Evolutionary conservation across 2,888 invertebrate species (phyloP), one percentile per base, ranked within the genome.

Genomic region (Teleiodes luculella): DNA sequence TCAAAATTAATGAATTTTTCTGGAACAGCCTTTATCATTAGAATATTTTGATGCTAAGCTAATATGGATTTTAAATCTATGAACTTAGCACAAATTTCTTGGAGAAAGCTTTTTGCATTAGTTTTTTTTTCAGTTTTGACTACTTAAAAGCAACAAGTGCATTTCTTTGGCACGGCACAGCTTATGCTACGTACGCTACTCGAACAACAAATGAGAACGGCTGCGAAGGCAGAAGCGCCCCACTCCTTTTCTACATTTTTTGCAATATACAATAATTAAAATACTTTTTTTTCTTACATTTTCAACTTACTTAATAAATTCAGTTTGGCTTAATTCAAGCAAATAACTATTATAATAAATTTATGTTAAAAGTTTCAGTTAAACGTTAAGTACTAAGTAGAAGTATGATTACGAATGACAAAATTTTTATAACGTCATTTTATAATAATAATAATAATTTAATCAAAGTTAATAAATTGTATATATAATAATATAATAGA

Each of bases 401-500:
- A 89, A 90, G 87, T 87, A 89, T 86, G 90, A 86, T 89, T 87
- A 87, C 86, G 78, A 90, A 90, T 90, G 90, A 90, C 90, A 86
- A 89, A 83, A 80, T 87, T 88, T 86, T 90, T 87, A 88, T 89
- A 86, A 89, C 84, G 87, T 87, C 87, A 88, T 88, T 84, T 84
- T 78, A 66, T 78, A 74, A 85, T 85, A 85, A 90, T 90, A 86
- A 87, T 89, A 90, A 90, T 90, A 86, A 90, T 88, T 87, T 87
- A 89, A 88, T 89, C 84, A 88, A 89, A 86, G 86, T 85, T 90
- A 90, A 90, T 90, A 90, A 89, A 90, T 86, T 90, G 89, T 89
- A 90, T 86, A 78, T 86, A 87, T 90, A 89, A 90, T 90, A 87
- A 89, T 89, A 89, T 87, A 88, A 90, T 90, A 89, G 89, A 89